phyloP scores from a whole-genome alignment of 2,113 vertebrate genomes.

The Oceanodroma tethys region DNA sequence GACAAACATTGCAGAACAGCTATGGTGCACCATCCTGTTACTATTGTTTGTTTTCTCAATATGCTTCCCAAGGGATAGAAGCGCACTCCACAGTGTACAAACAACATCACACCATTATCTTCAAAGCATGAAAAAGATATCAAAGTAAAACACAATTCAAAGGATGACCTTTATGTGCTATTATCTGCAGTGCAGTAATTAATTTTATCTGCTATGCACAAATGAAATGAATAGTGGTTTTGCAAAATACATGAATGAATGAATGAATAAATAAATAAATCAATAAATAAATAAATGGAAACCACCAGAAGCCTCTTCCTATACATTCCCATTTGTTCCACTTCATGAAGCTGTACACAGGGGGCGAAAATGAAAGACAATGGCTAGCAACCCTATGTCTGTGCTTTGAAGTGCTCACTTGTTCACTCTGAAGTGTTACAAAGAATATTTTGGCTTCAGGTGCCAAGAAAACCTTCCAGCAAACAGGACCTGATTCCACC shows the following conservation, averaged over 20 bases:
- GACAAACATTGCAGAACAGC: background rate
- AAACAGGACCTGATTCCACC: slow-evolving; percentile 19
- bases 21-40: background rate
- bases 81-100: background rate
- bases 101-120: slow-evolving; percentile 43
- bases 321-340: slow-evolving; percentile 26
- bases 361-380: slow-evolving; percentile 27
- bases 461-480: slow-evolving; percentile 33
- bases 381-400: background rate
- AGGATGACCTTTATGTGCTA: slow-evolving; percentile 61
- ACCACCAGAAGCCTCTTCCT: slow-evolving; percentile 28
- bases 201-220: slow-evolving; percentile 47
- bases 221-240: slow-evolving; percentile 15
- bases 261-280: background rate
- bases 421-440: slow-evolving; percentile 38
- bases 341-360: background rate
- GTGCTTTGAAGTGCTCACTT: slow-evolving; percentile 31
- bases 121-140: slow-evolving; percentile 48
- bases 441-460: slow-evolving; percentile 43
- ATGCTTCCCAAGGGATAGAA: slow-evolving; percentile 15
- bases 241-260: background rate
- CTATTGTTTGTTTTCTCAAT: slow-evolving; percentile 34
- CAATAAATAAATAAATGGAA: background rate
- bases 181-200: slow-evolving; percentile 64
- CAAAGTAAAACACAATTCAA: slow-evolving; percentile 48